Evolutionary conservation across 2,888 invertebrate genomes (phyloP).

Genomic region (Dione juno): DNA sequence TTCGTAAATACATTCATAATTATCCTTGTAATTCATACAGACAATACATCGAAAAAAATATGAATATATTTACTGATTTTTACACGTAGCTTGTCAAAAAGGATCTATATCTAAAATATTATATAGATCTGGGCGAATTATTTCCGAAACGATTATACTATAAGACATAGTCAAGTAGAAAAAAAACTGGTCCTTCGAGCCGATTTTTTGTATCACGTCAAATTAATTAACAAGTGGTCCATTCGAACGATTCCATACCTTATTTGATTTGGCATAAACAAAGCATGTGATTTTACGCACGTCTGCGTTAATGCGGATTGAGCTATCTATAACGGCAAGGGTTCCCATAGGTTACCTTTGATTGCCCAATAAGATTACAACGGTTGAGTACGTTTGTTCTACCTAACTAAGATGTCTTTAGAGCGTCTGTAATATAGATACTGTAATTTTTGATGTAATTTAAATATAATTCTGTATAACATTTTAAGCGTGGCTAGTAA

Average conservation of each 20-base stretch:
- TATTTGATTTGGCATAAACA: conserved; percentile 31
- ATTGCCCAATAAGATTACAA: conserved; percentile 63
- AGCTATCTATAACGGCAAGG: conserved; percentile 33
- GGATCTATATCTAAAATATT: no score
- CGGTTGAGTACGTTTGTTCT: conserved; percentile 61
- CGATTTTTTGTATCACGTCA: conserved; percentile 8
- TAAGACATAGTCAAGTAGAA: conserved; percentile 14
- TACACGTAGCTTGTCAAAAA: no score
- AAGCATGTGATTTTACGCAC: conserved; percentile 34
- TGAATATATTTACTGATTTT: no score
- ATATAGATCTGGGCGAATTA: background rate
- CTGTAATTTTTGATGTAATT: background rate
- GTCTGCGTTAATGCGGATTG: conserved; percentile 30
- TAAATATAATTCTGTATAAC: no score
- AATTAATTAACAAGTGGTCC: background rate
- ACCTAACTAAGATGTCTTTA: conserved; percentile 65
- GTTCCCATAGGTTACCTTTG: conserved; percentile 46
- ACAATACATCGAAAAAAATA: no score
- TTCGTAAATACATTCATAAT: no score
- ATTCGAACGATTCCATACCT: background rate
- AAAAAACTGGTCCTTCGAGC: conserved; percentile 17
- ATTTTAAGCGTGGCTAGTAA: no score
- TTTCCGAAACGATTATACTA: background rate
- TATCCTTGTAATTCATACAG: no score
- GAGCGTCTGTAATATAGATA: conserved; percentile 40